Base-by-base conservation (phyloP, 2,888 invertebrate genomes). In the Pammene aurita region DNA sequence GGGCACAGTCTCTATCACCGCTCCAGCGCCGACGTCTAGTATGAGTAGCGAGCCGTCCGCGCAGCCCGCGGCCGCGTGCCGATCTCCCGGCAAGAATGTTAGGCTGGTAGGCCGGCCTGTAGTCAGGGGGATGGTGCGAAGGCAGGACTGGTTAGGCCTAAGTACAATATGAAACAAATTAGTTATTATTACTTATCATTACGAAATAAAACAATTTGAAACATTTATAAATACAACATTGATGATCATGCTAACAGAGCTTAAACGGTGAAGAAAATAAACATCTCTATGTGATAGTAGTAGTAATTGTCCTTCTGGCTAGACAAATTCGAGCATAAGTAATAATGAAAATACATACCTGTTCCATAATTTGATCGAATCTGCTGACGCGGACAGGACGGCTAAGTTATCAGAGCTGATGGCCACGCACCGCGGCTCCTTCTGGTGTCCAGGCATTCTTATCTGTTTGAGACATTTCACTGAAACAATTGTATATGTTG, bases 351-450 rank as follows among this genome's bases (percentile, higher is more conserved):
- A 14, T 35, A 75, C 76, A 74, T 80, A 96, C 95, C 97, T 95
- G 86, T 98, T 98, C 99, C 99, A 99, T 62, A 99, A 91, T 93
- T 99, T 99, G 44, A 98, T 93, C 7, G 96, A 95, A 76, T 98
- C 98, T 0, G 95, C 96, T 73, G 98, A 96, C 0, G 96, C 98
- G 0, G 98, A 97, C 0, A 96, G 94, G 70, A 99, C 93, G 0
- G 97, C 97, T 70, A 97, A 93, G 81, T 96, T 97, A 86, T 99
- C 98, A 1, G 97, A 97, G 83, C 98, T 98, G 83, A 99, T 98
- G 66, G 96, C 94, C 26, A 99, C 93, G 26, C 96, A 95, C 61
- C 98, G 94, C 7, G 98, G 96, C 81, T 99, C 98, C 56, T 96
- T 96, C 67, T 97, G 96, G 89, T 99, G 99, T 0, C 99, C 99